Base-by-base conservation (phyloP, 2,113 vertebrate species). In the Scopus umbretta region DNA sequence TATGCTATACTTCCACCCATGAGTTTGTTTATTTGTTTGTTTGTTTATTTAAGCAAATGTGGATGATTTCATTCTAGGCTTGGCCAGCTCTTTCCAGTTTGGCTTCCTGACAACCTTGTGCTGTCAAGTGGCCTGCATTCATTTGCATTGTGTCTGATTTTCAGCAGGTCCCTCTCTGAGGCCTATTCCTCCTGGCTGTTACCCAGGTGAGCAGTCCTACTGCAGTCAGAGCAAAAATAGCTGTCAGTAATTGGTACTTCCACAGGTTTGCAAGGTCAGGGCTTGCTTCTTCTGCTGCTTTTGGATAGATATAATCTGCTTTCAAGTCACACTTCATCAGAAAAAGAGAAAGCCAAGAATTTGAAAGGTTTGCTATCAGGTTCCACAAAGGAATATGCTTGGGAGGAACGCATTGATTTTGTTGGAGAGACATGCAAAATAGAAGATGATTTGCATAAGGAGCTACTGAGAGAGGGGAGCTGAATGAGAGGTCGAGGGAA, bases 31-130 rank as follows among this genome's bases (percentile, higher is more conserved):
- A 42, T 47, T 49, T 36, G 26, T 45, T 42, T 34, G n/a, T n/a
- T n/a, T n/a, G 21, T 76, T 63, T 86, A 19, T 55, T 89, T 80
- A 21, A 58, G 42, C 20, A 80, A 91, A 72, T 42, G 23, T 1
- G 9, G 40, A 14, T 7, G 2, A 30, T 91, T 91, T 87, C 5
- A 42, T 89, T 92, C 76, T 58, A 66, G 50, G 14, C 50, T 76
- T 89, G 63, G 70, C 76, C 38, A 70, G 74, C 66, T 66, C 83
- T 82, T 87, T 85, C 49, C 45, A 50, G 8, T 72, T 95, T 96
- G 95, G 95, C 96, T 92, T 96, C 80, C 91, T 91, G 95, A 95
- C 92, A 96, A 11, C 66, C 49, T 90, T 76, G 66, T 88, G 42
- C 42, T 79, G 29, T 92, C 86, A 95, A 92, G 94, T 90, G 86